Conservation (phyloP, 1,140 invertebrate species). For the Geopemphigus sp. region DNA sequence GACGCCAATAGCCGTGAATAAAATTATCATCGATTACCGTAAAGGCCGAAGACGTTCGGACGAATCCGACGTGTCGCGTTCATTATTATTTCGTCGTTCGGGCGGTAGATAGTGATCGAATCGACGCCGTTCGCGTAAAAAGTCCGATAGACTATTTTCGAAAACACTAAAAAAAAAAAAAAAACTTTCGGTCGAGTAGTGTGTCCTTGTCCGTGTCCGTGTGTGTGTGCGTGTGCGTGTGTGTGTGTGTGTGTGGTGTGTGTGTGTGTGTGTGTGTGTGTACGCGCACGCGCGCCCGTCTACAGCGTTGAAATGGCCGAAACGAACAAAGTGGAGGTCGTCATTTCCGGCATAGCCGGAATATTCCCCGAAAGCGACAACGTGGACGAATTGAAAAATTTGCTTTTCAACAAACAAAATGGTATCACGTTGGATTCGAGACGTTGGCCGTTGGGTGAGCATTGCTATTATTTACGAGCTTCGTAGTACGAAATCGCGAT, state of each 20-base stretch:
- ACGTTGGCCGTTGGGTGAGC: conserved; percentile 48
- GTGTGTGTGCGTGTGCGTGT: too few species aligned
- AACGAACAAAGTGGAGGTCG: conserved; percentile 56
- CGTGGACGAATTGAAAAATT: conserved; percentile 62
- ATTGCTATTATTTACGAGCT: too few species aligned
- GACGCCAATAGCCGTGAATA: not conserved
- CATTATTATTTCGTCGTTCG: not conserved
- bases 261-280: too few species aligned
- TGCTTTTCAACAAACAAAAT: conserved; percentile 61
- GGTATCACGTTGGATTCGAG: conserved; percentile 60
- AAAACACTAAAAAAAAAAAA: too few species aligned
- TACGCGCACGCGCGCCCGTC: too few species aligned
- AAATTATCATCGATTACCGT: conserved; percentile 45
- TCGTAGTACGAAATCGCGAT: too few species aligned
- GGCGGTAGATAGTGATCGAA: not conserved
- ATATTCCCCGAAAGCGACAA: conserved; percentile 64
- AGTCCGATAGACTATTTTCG: too few species aligned
- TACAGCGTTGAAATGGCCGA: too few species aligned
- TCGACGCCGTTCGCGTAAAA: too few species aligned
- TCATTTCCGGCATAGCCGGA: conserved; percentile 65
- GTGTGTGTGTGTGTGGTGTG: too few species aligned
- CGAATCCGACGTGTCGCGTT: not conserved
- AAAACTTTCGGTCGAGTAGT: not conserved
- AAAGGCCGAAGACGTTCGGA: not conserved
- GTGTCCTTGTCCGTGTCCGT: too few species aligned